Evolutionary conservation across 2,797 vertebrate genomes (phyloP).

Genomic region (Enteromius argenteus): DNA sequence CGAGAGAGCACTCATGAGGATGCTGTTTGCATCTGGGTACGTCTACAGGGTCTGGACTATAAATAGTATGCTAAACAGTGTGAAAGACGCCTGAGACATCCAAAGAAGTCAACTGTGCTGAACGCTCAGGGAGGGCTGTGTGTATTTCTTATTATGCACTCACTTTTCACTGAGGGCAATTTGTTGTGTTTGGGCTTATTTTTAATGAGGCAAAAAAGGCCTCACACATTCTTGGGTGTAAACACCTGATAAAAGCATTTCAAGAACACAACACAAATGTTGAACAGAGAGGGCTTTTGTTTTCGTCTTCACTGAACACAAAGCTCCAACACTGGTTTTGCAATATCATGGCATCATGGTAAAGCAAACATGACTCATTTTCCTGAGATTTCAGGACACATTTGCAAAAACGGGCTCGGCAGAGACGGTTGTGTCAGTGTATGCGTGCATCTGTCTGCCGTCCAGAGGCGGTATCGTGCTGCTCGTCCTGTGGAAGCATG

Average conservation of each 20-base stretch:
- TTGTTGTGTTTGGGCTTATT: constrained; percentile 37
- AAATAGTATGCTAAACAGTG: constrained; percentile 52
- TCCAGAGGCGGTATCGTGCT: constrained; percentile 72
- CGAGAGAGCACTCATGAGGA: constrained; percentile 32
- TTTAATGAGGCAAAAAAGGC: constrained; percentile 48
- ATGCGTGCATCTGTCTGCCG: constrained; percentile 63
- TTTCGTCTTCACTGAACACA: constrained; percentile 10
- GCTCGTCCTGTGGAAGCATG: constrained; percentile 72
- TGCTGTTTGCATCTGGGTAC: constrained; percentile 41
- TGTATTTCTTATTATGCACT: constrained; percentile 41
- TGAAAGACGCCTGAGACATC: constrained; percentile 39
- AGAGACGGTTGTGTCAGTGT: not conserved
- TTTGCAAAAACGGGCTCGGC: not conserved
- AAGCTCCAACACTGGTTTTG: constrained; percentile 14
- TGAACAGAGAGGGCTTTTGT: constrained; percentile 6
- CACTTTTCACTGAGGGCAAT: constrained; percentile 43
- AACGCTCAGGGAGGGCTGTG: constrained; percentile 38
- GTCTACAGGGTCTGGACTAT: constrained; percentile 48
- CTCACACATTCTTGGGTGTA: constrained; percentile 27
- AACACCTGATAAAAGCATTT: constrained; percentile 45
- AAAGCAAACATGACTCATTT: constrained; percentile 19
- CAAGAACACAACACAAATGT: constrained; percentile 28
- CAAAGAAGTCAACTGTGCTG: constrained; percentile 44
- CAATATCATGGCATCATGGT: constrained; percentile 21
- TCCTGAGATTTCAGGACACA: not conserved